A percentile compares a stretch with the other conserved stretches of the same genome.
Conservation (phyloP, 2,113 vertebrate species). For the Geothlypis trichas region DNA sequence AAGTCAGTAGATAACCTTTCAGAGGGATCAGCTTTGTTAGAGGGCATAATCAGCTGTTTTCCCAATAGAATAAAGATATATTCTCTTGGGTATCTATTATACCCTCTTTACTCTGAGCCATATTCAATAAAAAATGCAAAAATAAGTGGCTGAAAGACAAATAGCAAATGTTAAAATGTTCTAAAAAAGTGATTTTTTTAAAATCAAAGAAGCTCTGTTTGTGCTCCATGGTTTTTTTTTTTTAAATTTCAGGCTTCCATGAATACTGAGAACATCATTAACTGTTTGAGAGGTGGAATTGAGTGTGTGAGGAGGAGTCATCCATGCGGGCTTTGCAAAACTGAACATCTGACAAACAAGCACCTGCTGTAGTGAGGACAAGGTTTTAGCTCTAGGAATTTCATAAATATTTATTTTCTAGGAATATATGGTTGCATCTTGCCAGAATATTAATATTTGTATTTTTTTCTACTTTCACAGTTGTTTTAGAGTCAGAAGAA, state of each 20-base stretch:
- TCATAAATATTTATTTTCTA: conserved; percentile 18
- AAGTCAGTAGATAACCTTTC: background rate
- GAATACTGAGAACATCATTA: background rate
- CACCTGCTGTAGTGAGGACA: background rate
- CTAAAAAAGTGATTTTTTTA: background rate
- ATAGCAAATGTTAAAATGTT: background rate
- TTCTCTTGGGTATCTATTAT: background rate
- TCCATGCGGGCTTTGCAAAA: background rate
- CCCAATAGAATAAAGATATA: background rate
- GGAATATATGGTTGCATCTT: background rate
- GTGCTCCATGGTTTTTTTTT: background rate
- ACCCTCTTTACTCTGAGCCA: background rate
- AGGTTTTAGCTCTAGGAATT: background rate
- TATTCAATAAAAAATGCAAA: background rate
- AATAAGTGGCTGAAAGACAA: background rate
- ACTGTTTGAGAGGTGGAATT: background rate
- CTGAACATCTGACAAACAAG: background rate
- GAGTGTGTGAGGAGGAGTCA: background rate
- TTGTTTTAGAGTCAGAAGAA: conserved; percentile 17
- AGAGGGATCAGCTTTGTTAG: background rate
- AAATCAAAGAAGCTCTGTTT: background rate
- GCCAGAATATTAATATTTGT: background rate
- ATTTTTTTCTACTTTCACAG: conserved; percentile 7
- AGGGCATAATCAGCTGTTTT: background rate
- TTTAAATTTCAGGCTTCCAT: background rate